These are phyloP conservation scores for Heliconius ismenius DNA, from an alignment of 2,888 invertebrate genomes.

Conservation along the genomic window DNA sequence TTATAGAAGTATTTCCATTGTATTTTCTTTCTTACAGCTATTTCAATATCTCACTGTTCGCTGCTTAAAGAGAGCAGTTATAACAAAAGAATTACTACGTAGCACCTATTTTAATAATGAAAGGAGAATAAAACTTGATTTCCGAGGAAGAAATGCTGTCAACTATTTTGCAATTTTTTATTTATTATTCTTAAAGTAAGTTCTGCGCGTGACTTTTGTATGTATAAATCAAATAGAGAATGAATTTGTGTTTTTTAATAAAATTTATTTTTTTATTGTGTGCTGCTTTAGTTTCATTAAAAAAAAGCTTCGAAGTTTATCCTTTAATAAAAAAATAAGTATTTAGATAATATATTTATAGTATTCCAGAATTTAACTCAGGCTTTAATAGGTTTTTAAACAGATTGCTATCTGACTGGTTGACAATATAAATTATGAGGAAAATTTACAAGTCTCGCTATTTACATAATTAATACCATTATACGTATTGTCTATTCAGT, in stretches of 20 bases:
- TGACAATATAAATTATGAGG: slow-evolving; percentile 47
- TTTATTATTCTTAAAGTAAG: not conserved
- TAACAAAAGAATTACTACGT: slow-evolving; percentile 20
- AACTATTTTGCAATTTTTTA: not conserved
- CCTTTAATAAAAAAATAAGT: too few species aligned
- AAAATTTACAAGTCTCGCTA: slow-evolving; percentile 52
- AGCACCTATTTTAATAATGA: slow-evolving; percentile 12
- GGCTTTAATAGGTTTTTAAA: not conserved
- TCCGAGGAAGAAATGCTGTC: slow-evolving; percentile 1
- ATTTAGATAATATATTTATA: too few species aligned
- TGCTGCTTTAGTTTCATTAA: too few species aligned
- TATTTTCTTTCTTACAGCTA: slow-evolving; percentile 22
- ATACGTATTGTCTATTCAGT: slow-evolving; percentile 52
- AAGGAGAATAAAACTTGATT: slow-evolving; percentile 9
- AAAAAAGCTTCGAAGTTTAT: too few species aligned
- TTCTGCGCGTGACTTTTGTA: not conserved
- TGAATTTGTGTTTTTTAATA: too few species aligned
- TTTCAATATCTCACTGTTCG: slow-evolving; percentile 10
- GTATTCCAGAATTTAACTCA: too few species aligned
- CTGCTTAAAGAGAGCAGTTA: not conserved
- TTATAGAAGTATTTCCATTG: slow-evolving; percentile 8
- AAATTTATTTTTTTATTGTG: too few species aligned
- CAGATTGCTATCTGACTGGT: not conserved
- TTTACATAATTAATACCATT: slow-evolving; percentile 60
- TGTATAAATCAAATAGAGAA: too few species aligned